A percentile compares a stretch with the other conserved stretches of the same genome.
Evolutionary conservation across 2,888 invertebrate genomes (phyloP).

Genomic region (Hemistola chrysoprasaria): DNA sequence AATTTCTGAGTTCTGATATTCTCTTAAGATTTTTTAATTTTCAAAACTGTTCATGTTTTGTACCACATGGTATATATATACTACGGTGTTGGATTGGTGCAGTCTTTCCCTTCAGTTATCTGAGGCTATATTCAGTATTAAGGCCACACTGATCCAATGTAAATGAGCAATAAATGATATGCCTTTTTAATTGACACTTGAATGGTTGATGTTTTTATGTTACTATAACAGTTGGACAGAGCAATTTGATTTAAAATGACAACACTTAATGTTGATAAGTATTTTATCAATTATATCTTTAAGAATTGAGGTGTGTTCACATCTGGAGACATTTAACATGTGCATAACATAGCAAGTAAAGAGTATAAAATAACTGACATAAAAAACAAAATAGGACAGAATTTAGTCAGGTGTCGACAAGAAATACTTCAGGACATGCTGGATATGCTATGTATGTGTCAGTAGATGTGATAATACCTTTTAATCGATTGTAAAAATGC

Average conservation of each 20-base stretch:
- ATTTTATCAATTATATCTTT: conserved; percentile 51
- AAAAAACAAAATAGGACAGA: too few relatives aligned
- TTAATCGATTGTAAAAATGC: conserved; percentile 55
- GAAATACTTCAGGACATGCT: too few relatives aligned
- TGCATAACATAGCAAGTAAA: too few relatives aligned
- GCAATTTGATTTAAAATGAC: conserved; percentile 48
- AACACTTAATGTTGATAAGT: conserved; percentile 48
- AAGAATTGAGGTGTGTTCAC: too few relatives aligned
- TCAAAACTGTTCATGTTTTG: too few relatives aligned
- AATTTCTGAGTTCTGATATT: too few relatives aligned
- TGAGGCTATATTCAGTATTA: conserved; percentile 53
- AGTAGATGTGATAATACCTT: too few relatives aligned
- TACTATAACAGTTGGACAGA: conserved; percentile 25
- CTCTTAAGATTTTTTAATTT: too few relatives aligned
- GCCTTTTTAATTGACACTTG: conserved; percentile 1
- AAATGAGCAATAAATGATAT: conserved; percentile 16
- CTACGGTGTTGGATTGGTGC: conserved; percentile 36
- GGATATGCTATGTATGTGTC: too few relatives aligned
- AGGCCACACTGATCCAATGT: conserved; percentile 38
- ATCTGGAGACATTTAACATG: too few relatives aligned
- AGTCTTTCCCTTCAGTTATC: conserved; percentile 28
- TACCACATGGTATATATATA: conserved; percentile 39
- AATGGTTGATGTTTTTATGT: conserved; percentile 33
- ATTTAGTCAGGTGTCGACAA: too few relatives aligned
- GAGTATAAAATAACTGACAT: too few relatives aligned